Evolutionary conservation across 2,113 vertebrate species (phyloP), one percentile per base, ranked within the genome.

Genomic region (Sitta europaea): DNA sequence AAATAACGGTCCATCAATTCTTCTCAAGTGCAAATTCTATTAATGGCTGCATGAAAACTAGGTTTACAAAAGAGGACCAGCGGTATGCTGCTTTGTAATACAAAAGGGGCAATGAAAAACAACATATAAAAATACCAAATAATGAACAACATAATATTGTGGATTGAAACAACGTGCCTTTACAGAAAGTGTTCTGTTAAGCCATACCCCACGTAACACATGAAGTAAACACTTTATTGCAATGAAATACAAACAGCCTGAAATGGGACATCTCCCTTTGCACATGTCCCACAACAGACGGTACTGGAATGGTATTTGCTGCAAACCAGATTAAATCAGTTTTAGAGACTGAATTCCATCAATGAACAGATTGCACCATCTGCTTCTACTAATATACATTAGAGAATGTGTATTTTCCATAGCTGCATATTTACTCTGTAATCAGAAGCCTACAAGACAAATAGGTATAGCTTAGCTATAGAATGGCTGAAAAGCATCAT

Each of bases 381-480:
- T 96, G 97, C 68, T 96, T 82, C 53, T 77, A 90, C 88, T 76
- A 94, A 97, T 81, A 50, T 85, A 82, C 57, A 86, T 95, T 88
- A 96, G 40, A 91, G 77, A 94, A 95, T 61, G 80, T 88, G 72
- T 67, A 87, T 94, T 95, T 96, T 97, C 80, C 83, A 62, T 92
- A 88, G 93, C 87, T 82, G 61, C 55, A 57, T 91, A 78, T 95
- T 94, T 90, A 92, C 38, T 76, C 66, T 62, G 38, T 71, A 88
- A 94, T 95, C 76, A 76, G 54, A 95, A 96, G 84, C 45, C 55
- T 42, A 62, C 0, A 11, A 96, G 33, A 96, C 42, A 82, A 81
- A 94, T 75, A 59, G 48, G 27, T 67, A 81, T 12, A 75, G 53
- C 63, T 93, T 57, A 65, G 74, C 91, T 87, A 84, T 47, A 24